Conservation (phyloP, 2,888 invertebrate genomes). For the Torymus texanus region DNA sequence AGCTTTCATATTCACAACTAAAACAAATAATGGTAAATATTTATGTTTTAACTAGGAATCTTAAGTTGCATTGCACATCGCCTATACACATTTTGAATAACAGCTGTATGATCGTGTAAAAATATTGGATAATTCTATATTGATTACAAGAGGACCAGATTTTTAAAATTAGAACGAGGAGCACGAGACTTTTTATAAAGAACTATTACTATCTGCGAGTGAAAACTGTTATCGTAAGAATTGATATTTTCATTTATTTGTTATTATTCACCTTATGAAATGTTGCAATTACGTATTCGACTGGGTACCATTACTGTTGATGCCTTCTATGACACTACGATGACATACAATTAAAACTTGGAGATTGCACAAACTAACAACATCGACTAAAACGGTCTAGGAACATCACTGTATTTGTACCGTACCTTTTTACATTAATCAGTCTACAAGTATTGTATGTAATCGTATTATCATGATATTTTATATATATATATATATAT, state of each 20-base stretch:
- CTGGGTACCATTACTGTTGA: conserved; percentile 44
- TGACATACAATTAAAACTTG: conserved; percentile 33
- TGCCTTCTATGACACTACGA: conserved; percentile 41
- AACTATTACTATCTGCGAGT: conserved; percentile 25
- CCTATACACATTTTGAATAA: conserved; percentile 28
- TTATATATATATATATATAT: conserved; percentile 53
- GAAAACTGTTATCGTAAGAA: conserved; percentile 11
- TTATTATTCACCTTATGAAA: conserved; percentile 43
- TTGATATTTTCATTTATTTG: conserved; percentile 49
- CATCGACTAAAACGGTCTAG: background rate
- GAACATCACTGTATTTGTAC: conserved; percentile 23
- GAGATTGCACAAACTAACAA: background rate
- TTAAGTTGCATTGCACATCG: conserved; percentile 40
- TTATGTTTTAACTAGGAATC: conserved; percentile 35
- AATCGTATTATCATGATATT: conserved; percentile 32
- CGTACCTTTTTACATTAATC: conserved; percentile 21
- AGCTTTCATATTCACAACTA: conserved; percentile 58
- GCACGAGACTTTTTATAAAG: conserved; percentile 36
- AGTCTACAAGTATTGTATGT: conserved; percentile 25
- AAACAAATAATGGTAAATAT: conserved; percentile 41
- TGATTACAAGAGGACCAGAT: conserved; percentile 44
- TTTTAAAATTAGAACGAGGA: conserved; percentile 23
- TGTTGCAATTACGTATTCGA: conserved; percentile 43
- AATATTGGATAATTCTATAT: conserved; percentile 24
- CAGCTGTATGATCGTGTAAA: conserved; percentile 18